Evolutionary conservation across 2,113 vertebrate genomes (phyloP).

Genomic region (Arothron firmamentum): DNA sequence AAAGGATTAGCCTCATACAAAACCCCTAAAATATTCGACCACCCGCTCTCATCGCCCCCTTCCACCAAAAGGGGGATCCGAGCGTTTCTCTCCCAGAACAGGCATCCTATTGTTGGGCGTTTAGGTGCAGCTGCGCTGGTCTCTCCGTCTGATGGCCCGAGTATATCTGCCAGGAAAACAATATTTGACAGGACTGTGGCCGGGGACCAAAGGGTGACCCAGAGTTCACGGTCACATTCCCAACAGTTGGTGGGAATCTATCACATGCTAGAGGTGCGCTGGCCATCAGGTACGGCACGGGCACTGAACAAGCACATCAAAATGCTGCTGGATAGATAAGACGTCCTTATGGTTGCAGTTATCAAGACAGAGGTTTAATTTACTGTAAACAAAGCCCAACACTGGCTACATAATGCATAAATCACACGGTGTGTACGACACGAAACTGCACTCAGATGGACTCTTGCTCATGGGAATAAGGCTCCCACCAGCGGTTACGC

Average conservation of each 20-base stretch:
- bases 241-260: conserved; percentile 46
- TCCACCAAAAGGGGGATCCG: conserved; percentile 47
- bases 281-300: conserved; percentile 36
- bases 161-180: conserved; percentile 55
- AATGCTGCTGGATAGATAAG: conserved; percentile 36
- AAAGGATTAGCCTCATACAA: conserved; percentile 55
- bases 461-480: background rate
- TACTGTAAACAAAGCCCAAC: conserved; percentile 41
- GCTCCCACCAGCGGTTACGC: conserved; percentile 10
- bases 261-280: conserved; percentile 36
- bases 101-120: conserved; percentile 69
- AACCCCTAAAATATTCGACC: conserved; percentile 56
- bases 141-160: conserved; percentile 59
- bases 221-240: conserved; percentile 53
- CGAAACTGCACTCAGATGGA: conserved; percentile 11
- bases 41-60: conserved; percentile 55
- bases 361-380: conserved; percentile 43
- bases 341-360: conserved; percentile 29
- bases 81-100: conserved; percentile 63
- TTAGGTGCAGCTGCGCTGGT: conserved; percentile 70
- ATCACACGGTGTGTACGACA: conserved; percentile 22
- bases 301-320: conserved; percentile 25
- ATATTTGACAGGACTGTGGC: conserved; percentile 44
- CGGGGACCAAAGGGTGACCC: conserved; percentile 39
- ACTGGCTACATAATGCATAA: conserved; percentile 15